Conservation (phyloP, 2,888 invertebrate species). For the Caenorhabditis afra region DNA sequence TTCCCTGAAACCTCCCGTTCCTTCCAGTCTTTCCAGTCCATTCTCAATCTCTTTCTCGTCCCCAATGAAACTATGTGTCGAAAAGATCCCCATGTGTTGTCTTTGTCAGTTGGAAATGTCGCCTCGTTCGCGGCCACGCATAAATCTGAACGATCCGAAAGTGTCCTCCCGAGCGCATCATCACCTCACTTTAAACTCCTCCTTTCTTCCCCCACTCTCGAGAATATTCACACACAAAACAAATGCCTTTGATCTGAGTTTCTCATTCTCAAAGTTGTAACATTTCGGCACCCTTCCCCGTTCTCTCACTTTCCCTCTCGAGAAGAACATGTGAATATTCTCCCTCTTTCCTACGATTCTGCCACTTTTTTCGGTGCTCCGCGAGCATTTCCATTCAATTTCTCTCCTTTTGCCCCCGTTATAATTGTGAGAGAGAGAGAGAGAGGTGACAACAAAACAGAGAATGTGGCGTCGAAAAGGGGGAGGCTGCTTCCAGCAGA, state of each 20-base stretch:
- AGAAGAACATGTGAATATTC: conserved; percentile 30
- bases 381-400: neutral
- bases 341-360: neutral
- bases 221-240: conserved; percentile 15
- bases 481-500: no score
- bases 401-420: neutral
- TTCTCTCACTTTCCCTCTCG: neutral
- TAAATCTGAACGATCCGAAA: conserved; percentile 39
- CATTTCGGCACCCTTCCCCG: conserved; percentile 4
- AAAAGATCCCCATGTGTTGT: no score
- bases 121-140: conserved; percentile 16
- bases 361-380: conserved; percentile 5
- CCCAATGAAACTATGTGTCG: no score
- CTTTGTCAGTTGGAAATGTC: no score
- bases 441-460: conserved; percentile 13
- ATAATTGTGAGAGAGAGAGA: conserved; percentile 4
- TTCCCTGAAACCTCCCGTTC: no score
- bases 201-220: neutral
- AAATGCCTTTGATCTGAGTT: neutral
- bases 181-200: conserved; percentile 42
- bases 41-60: no score
- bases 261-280: conserved; percentile 7
- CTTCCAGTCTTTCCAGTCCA: no score
- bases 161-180: neutral
- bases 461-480: conserved; percentile 8